Percentiles rank a stretch among this genome's conserved stretches.
Conservation (phyloP, 2,797 vertebrate species). For the Gallinago nigripennis region DNA sequence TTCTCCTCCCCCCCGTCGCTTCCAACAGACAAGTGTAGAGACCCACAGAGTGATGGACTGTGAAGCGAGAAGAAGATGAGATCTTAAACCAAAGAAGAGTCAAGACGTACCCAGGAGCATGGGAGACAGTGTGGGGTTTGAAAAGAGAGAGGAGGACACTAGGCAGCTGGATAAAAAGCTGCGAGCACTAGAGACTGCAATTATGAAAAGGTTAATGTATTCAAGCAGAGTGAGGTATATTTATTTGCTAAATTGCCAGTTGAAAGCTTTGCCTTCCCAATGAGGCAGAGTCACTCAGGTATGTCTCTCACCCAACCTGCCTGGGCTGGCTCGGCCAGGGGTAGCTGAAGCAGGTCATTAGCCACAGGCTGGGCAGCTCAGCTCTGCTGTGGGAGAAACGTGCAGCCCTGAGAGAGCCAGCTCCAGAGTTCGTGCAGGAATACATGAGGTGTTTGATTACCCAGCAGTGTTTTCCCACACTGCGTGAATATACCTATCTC, state of each 20-base stretch:
- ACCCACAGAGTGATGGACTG: accelerated
- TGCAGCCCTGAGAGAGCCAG: neutral
- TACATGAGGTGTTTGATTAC: neutral
- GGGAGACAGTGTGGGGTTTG: accelerated
- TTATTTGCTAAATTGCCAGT: neutral
- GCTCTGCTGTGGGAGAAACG: neutral
- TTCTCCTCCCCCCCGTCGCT: neutral
- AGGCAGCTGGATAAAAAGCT: neutral
- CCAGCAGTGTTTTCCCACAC: neutral
- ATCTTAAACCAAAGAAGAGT: neutral
- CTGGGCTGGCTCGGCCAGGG: neutral
- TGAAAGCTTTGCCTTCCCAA: neutral
- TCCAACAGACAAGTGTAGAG: neutral
- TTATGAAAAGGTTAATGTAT: neutral
- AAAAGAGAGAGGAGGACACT: neutral
- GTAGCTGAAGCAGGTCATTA: neutral
- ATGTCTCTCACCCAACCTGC: neutral
- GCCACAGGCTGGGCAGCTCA: neutral
- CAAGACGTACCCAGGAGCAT: neutral
- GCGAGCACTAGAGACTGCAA: neutral
- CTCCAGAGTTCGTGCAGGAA: neutral
- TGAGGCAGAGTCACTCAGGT: neutral
- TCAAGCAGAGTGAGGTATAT: neutral
- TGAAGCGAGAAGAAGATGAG: neutral
- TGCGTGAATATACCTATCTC: neutral